Evolutionary conservation across 2,888 invertebrate species (phyloP), one percentile per base, ranked within the genome.

Genomic region (Dinocampus coccinellae): DNA sequence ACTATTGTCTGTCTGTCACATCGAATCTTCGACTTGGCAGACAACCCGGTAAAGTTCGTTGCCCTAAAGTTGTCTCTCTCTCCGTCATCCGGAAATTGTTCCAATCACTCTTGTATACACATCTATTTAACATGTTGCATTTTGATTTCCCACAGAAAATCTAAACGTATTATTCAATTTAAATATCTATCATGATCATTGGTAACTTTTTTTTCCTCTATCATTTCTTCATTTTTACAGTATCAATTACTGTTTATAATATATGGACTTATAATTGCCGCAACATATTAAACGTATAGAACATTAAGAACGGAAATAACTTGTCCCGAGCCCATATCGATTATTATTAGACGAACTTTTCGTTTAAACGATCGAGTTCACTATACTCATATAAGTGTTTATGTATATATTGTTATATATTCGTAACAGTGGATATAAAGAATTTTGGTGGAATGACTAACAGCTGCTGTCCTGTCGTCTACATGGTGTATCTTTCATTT

Each of bases 331-430:
- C 55, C 78, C 20, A 16, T 29, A 79, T 81, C 70, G 80, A 81
- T 78, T 81, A 81, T 81, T 81, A 81, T 79, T 81, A 81, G 80
- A 79, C 78, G 73, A 74, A 76, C 76, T 76, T 73, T 71, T 75
- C 75, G 72, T 75, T 72, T 76, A 77, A 77, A 70, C 76, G 75
- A 79, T 79, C 58, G 70, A 73, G 65, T 75, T 69, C 69, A 66
- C 65, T 39, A 66, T 47, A 39, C 65, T 66, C 34, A 55, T 66
- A 26, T 20, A 57, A 24, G 39, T 57, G 55, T 47, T 34, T n/a
- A n/a, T n/a, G n/a, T n/a, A n/a, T n/a, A n/a, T n/a, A n/a, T n/a
- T 36, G 62, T 69, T 69, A 52, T 33, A 69, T 16, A 58, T 24
- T 61, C 2, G 53, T 34, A 9, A 52, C 16, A 24, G 53, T 24